phyloP scores from a whole-genome alignment of 2,113 vertebrate species.

The Vidua chalybeata region DNA sequence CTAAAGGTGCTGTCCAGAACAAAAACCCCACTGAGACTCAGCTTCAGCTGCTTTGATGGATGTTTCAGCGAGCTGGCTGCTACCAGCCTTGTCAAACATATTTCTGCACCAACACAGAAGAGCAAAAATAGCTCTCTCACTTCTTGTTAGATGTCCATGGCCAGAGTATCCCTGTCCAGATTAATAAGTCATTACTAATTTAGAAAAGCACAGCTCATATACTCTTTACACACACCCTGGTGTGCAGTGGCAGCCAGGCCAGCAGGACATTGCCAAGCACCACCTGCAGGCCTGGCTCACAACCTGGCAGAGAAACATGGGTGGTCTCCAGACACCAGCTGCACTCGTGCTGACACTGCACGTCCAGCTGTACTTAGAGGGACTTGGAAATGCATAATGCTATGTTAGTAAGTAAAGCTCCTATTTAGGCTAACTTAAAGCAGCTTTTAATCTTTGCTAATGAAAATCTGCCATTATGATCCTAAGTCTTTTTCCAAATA shows the following conservation, averaged over 20 bases:
- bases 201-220: not conserved
- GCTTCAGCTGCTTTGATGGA: not conserved
- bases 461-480: conserved; percentile 32
- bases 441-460: conserved; percentile 48
- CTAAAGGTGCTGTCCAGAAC: not conserved
- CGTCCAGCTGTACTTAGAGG: not conserved
- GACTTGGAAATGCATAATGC: not conserved
- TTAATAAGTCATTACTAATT: not conserved
- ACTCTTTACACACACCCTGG: not conserved
- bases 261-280: not conserved
- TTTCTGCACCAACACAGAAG: not conserved
- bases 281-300: not conserved
- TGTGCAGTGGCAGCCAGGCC: not conserved
- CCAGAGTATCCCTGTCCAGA: not conserved
- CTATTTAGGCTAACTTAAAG: not conserved
- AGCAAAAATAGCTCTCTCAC: not conserved
- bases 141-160: not conserved
- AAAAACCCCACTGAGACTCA: not conserved
- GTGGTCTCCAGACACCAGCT: not conserved
- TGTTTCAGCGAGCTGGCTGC: not conserved
- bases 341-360: not conserved
- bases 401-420: not conserved
- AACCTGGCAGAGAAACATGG: not conserved
- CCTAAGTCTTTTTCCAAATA: not conserved
- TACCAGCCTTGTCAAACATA: accelerated